Base-by-base conservation (phyloP, 2,113 vertebrate species). In the Notothenia coriiceps region DNA sequence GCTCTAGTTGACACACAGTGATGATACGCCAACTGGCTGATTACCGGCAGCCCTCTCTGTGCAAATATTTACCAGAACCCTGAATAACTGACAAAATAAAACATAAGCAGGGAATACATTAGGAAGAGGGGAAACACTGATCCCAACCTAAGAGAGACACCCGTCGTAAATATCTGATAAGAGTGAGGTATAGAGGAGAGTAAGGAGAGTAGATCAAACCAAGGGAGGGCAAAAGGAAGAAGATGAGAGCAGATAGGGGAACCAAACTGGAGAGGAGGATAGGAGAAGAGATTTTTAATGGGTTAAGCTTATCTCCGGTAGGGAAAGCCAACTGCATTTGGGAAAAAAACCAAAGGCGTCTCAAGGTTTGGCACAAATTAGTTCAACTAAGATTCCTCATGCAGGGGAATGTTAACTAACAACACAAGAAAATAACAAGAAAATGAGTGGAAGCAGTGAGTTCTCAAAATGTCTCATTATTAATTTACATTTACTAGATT, bases 11-110 rank as follows among this genome's bases (percentile, higher is more conserved):
- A 87, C 78, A 88, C 62, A 74, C 63, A 60, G 63, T 51, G 70
- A 80, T 83, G 64, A 80, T 83, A n/a, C 4, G 77, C 87, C 86
- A 89, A 78, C 74, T 86, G 84, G 74, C 84, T 87, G 84, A 82
- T 81, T 81, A 86, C 35, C 5, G 73, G 1, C 74, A 60, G 69
- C 62, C 66, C 62, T 79, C 83, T 77, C 70, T 62, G 35, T 75
- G 72, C 86, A 89, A 89, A 88, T 91, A 87, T 92, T 88, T 88
- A 76, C 71, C 72, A 86, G 61, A 87, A 68, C 72, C 57, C 55
- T 25, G 55, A 88, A 88, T 77, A 88, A 86, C 70, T 69, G 76
- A 79, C 78, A 86, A 87, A 87, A 87, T 89, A 80, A 92, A 88
- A 85, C 84, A 87, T 88, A 76, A 84, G 70, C 73, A 71, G 80